Evolutionary conservation across 2,888 invertebrate genomes (phyloP).

Genomic region (Aleiodes alternator): DNA sequence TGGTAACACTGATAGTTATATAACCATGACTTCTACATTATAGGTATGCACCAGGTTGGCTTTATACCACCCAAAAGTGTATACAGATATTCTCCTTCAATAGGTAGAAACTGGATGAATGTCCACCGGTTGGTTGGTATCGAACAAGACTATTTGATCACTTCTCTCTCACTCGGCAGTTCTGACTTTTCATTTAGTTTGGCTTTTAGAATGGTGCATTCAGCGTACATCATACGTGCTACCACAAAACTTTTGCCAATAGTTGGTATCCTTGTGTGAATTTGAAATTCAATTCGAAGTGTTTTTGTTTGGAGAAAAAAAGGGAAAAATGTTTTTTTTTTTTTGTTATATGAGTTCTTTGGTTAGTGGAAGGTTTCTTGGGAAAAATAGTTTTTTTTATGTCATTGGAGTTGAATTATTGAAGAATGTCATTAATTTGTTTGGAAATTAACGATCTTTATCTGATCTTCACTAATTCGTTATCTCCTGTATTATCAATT

Average conservation of each 20-base stretch:
- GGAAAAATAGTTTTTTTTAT: not conserved
- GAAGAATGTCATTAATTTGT: not conserved
- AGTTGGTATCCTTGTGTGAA: no score
- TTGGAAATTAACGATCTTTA: not conserved
- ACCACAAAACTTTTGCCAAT: no score
- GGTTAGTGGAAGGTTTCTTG: not conserved
- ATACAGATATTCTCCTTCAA: slow-evolving; percentile 2
- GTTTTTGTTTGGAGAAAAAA: not conserved
- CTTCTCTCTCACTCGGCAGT: not conserved
- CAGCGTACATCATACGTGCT: not conserved
- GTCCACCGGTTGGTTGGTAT: slow-evolving; percentile 12
- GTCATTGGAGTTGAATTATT: not conserved
- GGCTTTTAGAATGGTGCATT: no score
- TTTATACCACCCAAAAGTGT: slow-evolving; percentile 56
- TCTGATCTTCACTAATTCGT: not conserved
- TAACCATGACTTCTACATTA: slow-evolving; percentile 55
- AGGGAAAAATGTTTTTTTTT: not conserved
- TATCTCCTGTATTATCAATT: not conserved
- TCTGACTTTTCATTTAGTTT: slow-evolving; percentile 4
- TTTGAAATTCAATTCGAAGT: not conserved
- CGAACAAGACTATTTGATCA: slow-evolving; percentile 17
- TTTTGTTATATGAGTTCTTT: not conserved
- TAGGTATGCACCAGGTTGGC: slow-evolving; percentile 70
- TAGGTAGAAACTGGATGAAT: not conserved
- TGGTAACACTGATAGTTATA: slow-evolving; percentile 45